Conservation (phyloP, 2,888 invertebrate species). For the Pogonocherus hispidulus region DNA sequence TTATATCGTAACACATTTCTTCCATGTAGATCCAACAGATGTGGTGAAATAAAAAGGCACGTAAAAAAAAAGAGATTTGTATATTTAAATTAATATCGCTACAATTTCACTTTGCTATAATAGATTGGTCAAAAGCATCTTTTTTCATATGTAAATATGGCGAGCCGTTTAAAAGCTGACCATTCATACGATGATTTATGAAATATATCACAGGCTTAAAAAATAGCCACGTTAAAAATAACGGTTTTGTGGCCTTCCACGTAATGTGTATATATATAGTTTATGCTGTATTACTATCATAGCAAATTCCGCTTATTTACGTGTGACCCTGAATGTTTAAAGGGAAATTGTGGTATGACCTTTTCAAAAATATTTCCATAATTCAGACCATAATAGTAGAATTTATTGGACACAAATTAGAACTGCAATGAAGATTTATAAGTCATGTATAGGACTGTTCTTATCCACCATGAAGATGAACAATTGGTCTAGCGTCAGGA, state of each 20-base stretch:
- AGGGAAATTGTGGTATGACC: slow-evolving; percentile 59
- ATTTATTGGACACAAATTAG: slow-evolving; percentile 63
- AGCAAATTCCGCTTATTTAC: neutral
- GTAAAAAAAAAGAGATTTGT: slow-evolving; percentile 1
- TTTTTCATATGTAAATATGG: slow-evolving; percentile 1
- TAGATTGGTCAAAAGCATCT: neutral
- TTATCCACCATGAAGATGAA: slow-evolving; percentile 19
- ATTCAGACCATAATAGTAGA: slow-evolving; percentile 58
- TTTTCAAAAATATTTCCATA: slow-evolving; percentile 60
- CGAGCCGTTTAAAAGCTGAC: neutral
- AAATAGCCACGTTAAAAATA: slow-evolving; percentile 1
- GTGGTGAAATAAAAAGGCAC: neutral
- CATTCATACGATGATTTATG: slow-evolving; percentile 10
- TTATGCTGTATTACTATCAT: slow-evolving; percentile 9
- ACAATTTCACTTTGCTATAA: neutral
- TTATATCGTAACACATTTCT: neutral
- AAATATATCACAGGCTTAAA: neutral
- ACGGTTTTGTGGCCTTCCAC: slow-evolving; percentile 23
- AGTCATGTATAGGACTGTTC: slow-evolving; percentile 43
- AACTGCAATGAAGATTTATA: slow-evolving; percentile 62
- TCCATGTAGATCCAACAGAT: neutral
- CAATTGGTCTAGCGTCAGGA: slow-evolving; percentile 36
- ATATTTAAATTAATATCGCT: neutral
- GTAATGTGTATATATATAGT: neutral
- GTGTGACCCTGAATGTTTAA: slow-evolving; percentile 54